Conservation (phyloP, 2,113 vertebrate genomes). For the Prochilodus magdalenae region DNA sequence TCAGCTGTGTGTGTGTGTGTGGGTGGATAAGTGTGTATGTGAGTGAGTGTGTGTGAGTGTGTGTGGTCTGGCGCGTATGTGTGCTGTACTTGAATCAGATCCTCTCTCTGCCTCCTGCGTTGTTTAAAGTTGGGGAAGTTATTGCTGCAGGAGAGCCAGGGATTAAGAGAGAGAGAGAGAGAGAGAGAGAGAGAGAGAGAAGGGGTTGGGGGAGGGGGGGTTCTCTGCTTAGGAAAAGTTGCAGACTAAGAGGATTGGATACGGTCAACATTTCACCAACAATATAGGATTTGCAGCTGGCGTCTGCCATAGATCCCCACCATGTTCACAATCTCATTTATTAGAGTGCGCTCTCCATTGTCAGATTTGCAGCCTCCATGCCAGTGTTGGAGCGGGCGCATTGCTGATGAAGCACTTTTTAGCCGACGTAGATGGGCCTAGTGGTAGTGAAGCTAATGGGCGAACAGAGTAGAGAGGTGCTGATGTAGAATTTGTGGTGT, state of each 20-base stretch:
- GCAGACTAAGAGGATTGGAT: conserved; percentile 60
- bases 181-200: conserved; percentile 13
- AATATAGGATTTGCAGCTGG: conserved; percentile 52
- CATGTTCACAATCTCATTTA: conserved; percentile 50
- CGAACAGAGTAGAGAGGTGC: background rate
- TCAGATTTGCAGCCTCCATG: conserved; percentile 16
- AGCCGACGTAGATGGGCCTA: background rate
- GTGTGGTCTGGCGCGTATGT: background rate
- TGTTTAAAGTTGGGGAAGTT: conserved; percentile 31
- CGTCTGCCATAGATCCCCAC: conserved; percentile 48
- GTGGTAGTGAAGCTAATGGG: background rate
- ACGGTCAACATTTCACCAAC: conserved; percentile 53
- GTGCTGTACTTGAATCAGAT: conserved; percentile 25
- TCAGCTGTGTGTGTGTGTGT: conserved; percentile 1
- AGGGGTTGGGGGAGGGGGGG: no score
- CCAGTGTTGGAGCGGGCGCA: background rate
- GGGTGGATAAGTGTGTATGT: background rate
- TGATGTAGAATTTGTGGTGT: background rate
- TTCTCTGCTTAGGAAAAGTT: conserved; percentile 52
- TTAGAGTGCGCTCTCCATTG: conserved; percentile 6
- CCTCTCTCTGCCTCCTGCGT: conserved; percentile 17
- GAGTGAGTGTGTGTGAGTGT: background rate
- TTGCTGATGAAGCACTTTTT: conserved; percentile 22
- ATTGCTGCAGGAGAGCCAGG: conserved; percentile 27
- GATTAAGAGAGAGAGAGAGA: conserved; percentile 26